phyloP scores from a whole-genome alignment of 2,888 invertebrate genomes.

The Antheraea yamamai region DNA sequence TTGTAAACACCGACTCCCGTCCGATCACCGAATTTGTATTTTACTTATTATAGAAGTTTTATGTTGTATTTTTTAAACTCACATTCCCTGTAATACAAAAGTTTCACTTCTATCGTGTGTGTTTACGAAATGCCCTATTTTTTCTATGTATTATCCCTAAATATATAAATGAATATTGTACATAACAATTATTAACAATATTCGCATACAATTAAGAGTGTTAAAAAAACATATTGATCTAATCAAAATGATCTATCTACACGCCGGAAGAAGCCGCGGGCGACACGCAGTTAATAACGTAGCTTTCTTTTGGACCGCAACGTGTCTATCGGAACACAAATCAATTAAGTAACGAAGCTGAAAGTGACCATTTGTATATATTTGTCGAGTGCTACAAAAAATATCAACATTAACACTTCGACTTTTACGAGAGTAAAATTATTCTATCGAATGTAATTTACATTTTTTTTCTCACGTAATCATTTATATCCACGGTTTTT shows the following conservation, averaged over 20 bases:
- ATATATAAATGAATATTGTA: too few species aligned
- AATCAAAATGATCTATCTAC: background rate
- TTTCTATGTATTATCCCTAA: too few species aligned
- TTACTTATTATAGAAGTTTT: too few species aligned
- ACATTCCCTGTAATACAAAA: too few species aligned
- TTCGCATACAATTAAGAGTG: background rate
- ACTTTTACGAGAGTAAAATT: slow-evolving; percentile 20
- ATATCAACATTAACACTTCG: slow-evolving; percentile 36
- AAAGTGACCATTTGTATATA: slow-evolving; percentile 47
- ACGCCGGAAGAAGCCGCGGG: background rate
- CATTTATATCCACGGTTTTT: background rate
- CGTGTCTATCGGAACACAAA: slow-evolving; percentile 60
- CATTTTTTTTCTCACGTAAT: slow-evolving; percentile 2
- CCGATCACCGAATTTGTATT: too few species aligned
- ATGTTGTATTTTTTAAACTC: too few species aligned
- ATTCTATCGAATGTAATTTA: slow-evolving; percentile 1
- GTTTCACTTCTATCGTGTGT: too few species aligned
- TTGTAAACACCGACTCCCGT: too few species aligned
- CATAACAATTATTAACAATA: too few species aligned
- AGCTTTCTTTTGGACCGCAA: slow-evolving; percentile 39
- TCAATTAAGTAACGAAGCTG: slow-evolving; percentile 65
- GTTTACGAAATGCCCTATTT: too few species aligned
- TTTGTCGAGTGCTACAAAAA: slow-evolving; percentile 36
- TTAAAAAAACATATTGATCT: background rate
- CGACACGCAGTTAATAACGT: slow-evolving; percentile 19